Base-by-base conservation (phyloP, 2,797 vertebrate species). In the Sebastes glaucus region DNA sequence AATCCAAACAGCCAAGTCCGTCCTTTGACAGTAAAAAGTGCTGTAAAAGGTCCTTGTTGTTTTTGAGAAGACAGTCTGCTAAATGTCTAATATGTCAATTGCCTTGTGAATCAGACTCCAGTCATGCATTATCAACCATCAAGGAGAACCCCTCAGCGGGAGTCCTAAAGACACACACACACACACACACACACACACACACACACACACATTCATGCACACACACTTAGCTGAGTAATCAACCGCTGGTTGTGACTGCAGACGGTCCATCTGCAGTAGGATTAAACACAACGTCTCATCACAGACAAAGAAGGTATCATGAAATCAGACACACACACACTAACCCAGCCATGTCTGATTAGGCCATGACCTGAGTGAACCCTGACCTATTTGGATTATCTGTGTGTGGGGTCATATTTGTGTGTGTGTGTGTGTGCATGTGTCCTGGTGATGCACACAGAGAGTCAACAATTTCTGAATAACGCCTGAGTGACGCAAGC, bases 301-400 rank as follows among this genome's bases (percentile, higher is more conserved):
- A 64, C 53, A 75, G 59, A 77, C 49, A 66, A 63, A 71, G n/a
- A 79, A 11, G 46, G 33, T 79, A 70, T 56, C 56, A 69, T 81
- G 74, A 74, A 83, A 78, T 80, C 66, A 74, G 68, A 65, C 46
- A 63, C 63, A 71, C 63, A 33, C 32, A 66, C 35, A 72, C 69
- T 42, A 33, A 77, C 14, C 13, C 57, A 68, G 53, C 7, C 75
- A 59, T 55, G 81, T 86, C 86, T 89, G 78, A 93, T 89, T 86
- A 89, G 77, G 74, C 88, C 62, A 6, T 81, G 88, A 85, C 88
- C 90, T 71, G 38, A 22, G 18, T 75, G 74, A 87, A 82, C 86
- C 66, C 27, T 86, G 66, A 80, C 74, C 77, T 66, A 77, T 86
- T 89, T 88, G 73, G 79, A 89, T 85, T 81, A 84, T 86, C 80